phyloP scores from a whole-genome alignment of 2,113 vertebrate genomes.

The Bagarius yarrelli region DNA sequence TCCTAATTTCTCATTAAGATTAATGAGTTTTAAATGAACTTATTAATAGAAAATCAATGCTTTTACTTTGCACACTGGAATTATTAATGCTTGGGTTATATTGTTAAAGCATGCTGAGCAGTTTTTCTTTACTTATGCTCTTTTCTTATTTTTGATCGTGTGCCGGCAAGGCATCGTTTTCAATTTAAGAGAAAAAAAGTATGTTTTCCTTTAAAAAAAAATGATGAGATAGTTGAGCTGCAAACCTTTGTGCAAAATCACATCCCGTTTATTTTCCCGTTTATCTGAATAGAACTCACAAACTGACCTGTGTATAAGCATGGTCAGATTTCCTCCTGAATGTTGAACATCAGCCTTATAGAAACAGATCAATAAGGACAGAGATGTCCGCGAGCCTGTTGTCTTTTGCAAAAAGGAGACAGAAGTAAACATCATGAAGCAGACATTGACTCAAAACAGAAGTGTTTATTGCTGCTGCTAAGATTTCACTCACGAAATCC shows the following conservation, averaged over 20 bases:
- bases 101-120: neutral
- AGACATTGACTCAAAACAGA: conserved; percentile 31
- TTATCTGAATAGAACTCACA: conserved; percentile 9
- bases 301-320: conserved; percentile 14
- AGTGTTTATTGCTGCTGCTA: conserved; percentile 20
- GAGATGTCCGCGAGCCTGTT: conserved; percentile 5
- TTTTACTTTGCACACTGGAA: neutral
- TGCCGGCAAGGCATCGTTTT: neutral
- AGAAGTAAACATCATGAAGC: conserved; percentile 39
- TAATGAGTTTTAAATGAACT: neutral
- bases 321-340: conserved; percentile 19
- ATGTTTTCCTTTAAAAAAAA: neutral
- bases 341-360: conserved; percentile 8
- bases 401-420: conserved; percentile 16
- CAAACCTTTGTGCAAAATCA: neutral
- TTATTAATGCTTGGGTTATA: neutral
- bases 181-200: too few relatives aligned
- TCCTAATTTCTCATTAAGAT: neutral
- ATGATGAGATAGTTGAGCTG: neutral
- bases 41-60: neutral
- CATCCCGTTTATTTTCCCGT: neutral
- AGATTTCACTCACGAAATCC: conserved; percentile 27
- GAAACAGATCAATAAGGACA: conserved; percentile 36
- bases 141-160: neutral
- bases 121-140: neutral